Base-by-base conservation (phyloP, 2,888 invertebrate genomes). In the Heteropelma amictum region DNA sequence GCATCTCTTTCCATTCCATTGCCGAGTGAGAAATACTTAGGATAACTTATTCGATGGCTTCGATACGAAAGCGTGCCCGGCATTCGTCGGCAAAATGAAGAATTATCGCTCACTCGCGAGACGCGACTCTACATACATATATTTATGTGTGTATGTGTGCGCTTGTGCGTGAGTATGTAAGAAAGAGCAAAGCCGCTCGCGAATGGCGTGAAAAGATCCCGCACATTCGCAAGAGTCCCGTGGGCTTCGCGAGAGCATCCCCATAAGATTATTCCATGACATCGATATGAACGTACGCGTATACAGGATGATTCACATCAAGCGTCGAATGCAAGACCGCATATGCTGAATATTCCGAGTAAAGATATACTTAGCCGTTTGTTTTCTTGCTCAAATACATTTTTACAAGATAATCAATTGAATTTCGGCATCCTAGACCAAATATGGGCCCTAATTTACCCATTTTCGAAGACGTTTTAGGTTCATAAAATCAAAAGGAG, bases 11-110 rank as follows among this genome's bases (percentile, higher is more conserved):
- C 45, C 49, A 54, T 70, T 63, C 76, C 63, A 75, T 79, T 77
- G 38, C 75, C 77, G 80, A 81, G 82, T 82, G 83, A 82, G 82
- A 83, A 83, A 83, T 83, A 82, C 79, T 80, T 80, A 68, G 80
- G 79, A 82, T 83, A 81, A 78, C 82, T 81, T 78, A 81, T 80
- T 78, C 80, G 82, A 82, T 79, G 82, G 78, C 71, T 75, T 80
- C 81, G 82, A 82, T 74, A 75, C 81, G 79, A 76, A 77, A 78
- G 82, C 83, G 81, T 79, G 77, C 77, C 78, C 78, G 80, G 82
- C 81, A 83, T 83, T 77, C 80, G 81, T 61, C 76, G 78, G 79
- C 80, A 79, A 82, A 82, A 82, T 79, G 79, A 83, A 82, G 82
- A 82, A 83, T 82, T 82, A 83, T 83, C 77, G 82, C 82, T 83